Conservation (phyloP, 2,797 vertebrate genomes). For the Sebastes aleutianus region DNA sequence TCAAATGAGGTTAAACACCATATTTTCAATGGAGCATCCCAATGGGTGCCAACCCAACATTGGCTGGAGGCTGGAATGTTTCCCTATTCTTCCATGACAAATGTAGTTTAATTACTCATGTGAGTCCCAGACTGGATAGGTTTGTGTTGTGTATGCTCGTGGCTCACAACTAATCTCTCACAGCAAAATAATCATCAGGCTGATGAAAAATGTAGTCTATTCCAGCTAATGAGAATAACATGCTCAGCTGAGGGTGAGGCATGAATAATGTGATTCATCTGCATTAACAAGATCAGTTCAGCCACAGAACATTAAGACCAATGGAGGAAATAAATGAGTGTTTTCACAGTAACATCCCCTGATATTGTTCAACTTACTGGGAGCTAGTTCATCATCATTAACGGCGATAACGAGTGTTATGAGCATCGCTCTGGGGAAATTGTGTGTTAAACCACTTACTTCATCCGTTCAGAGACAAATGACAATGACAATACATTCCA, state of each 20-base stretch:
- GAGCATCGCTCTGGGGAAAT: slow-evolving; percentile 39
- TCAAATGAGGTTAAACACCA: neutral
- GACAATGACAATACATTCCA: neutral
- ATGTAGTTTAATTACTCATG: slow-evolving; percentile 49
- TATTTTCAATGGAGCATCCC: neutral
- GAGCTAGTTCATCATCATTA: slow-evolving; percentile 71
- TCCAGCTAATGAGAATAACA: slow-evolving; percentile 64
- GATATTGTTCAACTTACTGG: slow-evolving; percentile 62
- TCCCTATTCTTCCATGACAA: slow-evolving; percentile 33
- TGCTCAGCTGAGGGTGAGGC: slow-evolving; percentile 59
- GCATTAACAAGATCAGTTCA: slow-evolving; percentile 50
- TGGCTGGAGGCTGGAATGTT: neutral
- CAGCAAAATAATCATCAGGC: slow-evolving; percentile 48
- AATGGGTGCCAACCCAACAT: neutral
- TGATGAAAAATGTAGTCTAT: slow-evolving; percentile 51
- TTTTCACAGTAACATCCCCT: slow-evolving; percentile 58
- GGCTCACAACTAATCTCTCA: slow-evolving; percentile 50
- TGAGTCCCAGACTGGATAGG: slow-evolving; percentile 7
- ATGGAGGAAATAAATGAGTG: slow-evolving; percentile 61
- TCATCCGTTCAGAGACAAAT: slow-evolving; percentile 27
- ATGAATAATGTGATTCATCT: slow-evolving; percentile 69
- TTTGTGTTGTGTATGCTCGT: slow-evolving; percentile 24
- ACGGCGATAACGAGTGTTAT: slow-evolving; percentile 40
- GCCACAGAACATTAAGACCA: slow-evolving; percentile 51
- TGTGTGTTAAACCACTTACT: slow-evolving; percentile 31